These are phyloP conservation scores for Tenthredo livida DNA, from an alignment of 2,888 invertebrate species.

Conservation along the genomic window DNA sequence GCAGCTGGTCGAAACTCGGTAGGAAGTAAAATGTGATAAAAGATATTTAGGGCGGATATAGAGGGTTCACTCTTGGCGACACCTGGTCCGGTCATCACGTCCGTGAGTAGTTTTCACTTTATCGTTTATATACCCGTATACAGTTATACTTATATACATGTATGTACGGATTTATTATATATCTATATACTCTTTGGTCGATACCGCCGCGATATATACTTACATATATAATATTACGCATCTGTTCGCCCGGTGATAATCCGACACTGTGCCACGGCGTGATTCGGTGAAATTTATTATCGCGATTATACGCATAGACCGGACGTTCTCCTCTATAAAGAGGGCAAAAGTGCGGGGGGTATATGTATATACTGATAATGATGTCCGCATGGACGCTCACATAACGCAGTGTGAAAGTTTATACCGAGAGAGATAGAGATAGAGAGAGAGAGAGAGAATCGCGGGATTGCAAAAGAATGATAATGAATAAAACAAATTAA, in stretches of 20 bases:
- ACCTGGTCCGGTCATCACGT: constrained; percentile 15
- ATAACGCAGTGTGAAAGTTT: background rate
- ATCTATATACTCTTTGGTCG: background rate
- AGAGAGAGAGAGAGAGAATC: background rate
- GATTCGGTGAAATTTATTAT: constrained; percentile 38
- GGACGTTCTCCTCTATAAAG: constrained; percentile 5
- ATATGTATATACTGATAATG: background rate
- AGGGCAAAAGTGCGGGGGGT: background rate
- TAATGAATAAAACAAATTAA: background rate
- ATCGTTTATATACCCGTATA: constrained; percentile 1
- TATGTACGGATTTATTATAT: background rate
- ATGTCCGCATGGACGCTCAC: constrained; percentile 7
- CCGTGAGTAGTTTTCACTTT: constrained; percentile 10
- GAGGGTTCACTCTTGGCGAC: constrained; percentile 9
- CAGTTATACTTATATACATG: background rate
- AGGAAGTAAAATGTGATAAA: constrained; percentile 34
- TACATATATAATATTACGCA: constrained; percentile 8
- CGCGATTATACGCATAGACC: background rate
- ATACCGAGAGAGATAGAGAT: background rate
- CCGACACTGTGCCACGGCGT: constrained; percentile 6
- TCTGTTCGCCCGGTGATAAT: constrained; percentile 22
- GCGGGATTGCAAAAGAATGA: background rate
- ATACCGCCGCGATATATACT: background rate
- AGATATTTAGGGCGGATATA: constrained; percentile 24
- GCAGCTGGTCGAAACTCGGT: constrained; percentile 7